phyloP scores from a whole-genome alignment of 2,113 vertebrate genomes.

The Semicossyphus pulcher region DNA sequence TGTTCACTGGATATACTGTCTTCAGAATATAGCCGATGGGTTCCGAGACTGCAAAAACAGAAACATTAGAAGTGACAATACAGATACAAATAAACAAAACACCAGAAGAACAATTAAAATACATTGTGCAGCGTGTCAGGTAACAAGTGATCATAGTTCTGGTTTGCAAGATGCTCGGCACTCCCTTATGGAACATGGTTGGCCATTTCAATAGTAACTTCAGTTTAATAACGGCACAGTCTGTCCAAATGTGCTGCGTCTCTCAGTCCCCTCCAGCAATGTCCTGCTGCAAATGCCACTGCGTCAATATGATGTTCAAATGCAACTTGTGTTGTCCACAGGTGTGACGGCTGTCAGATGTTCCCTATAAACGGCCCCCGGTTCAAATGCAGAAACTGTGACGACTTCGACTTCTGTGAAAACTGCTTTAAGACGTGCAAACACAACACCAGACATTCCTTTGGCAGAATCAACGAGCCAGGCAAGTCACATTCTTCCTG shows the following conservation, averaged over 20 bases:
- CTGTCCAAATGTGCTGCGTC: not conserved
- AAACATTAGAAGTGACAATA: no score
- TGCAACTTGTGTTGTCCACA: constrained; percentile 52
- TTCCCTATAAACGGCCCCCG: constrained; percentile 97
- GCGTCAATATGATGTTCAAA: not conserved
- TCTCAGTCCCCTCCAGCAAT: no score
- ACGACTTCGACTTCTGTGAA: constrained; percentile 99
- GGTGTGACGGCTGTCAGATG: constrained; percentile 99
- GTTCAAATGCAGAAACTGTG: constrained; percentile 97
- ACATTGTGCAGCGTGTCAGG: no score
- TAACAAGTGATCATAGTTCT: no score
- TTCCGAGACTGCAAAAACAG: no score
- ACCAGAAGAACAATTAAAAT: no score
- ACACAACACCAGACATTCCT: constrained; percentile 93
- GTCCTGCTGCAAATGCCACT: not conserved
- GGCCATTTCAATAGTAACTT: not conserved
- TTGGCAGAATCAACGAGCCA: constrained; percentile 97
- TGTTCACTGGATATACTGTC: no score
- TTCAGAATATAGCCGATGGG: no score
- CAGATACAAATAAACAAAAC: no score
- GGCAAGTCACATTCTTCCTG: constrained; percentile 74
- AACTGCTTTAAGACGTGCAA: constrained; percentile 97
- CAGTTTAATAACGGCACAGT: not conserved
- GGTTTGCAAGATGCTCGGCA: no score
- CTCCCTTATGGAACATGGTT: no score